Evolutionary conservation across 2,113 vertebrate species (phyloP).

Genomic region (Anhinga rufa): DNA sequence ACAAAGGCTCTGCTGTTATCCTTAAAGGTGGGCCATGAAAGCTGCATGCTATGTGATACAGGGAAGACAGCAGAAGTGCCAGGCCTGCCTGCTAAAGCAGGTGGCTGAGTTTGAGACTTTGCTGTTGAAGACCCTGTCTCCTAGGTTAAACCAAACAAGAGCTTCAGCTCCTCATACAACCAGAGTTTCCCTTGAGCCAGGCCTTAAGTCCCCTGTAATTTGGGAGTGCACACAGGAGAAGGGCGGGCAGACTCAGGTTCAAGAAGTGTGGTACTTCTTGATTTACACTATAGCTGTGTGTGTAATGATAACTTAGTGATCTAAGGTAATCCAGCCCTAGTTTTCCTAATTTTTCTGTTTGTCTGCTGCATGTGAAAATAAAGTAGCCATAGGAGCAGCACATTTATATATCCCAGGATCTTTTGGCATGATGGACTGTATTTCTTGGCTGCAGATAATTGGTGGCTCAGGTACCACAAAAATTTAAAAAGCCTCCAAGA

Average conservation of each 20-base stretch:
- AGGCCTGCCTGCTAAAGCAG: not conserved
- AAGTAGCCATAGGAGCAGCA: not conserved
- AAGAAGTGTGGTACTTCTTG: fast-evolving
- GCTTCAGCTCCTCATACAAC: not conserved
- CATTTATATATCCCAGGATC: not conserved
- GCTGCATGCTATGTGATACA: fast-evolving
- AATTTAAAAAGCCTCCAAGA: not conserved
- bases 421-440: not conserved
- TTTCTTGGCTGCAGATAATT: not conserved
- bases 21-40: not conserved
- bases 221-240: not conserved
- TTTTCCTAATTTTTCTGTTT: not conserved
- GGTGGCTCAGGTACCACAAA: not conserved
- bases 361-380: not conserved
- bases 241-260: not conserved
- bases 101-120: not conserved
- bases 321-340: not conserved
- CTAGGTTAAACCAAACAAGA: not conserved
- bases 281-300: not conserved
- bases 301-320: not conserved
- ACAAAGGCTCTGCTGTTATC: not conserved
- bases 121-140: not conserved
- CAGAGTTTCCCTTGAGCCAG: not conserved
- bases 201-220: fast-evolving
- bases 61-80: not conserved